Conservation (phyloP, 2,888 invertebrate species). For the Drosophila pseudotakahashii region DNA sequence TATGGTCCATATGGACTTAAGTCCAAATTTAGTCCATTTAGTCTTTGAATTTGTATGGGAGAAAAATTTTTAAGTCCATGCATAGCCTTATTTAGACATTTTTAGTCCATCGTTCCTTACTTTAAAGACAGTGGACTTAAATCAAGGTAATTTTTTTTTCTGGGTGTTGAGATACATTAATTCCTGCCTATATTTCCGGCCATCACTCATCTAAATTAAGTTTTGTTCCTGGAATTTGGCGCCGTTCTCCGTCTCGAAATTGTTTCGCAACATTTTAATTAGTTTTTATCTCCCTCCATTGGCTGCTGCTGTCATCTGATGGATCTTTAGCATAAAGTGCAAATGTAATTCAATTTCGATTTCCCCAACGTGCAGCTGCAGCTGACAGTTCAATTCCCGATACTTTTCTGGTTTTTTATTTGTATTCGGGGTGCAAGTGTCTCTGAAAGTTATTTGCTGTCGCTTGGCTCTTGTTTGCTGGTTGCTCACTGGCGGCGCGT, state of each 20-base stretch:
- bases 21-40: too few relatives aligned
- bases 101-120: too few relatives aligned
- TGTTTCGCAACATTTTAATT: constrained; percentile 58
- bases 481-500: constrained; percentile 36
- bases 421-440: constrained; percentile 57
- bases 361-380: constrained; percentile 49
- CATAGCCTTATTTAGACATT: too few relatives aligned
- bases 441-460: constrained; percentile 72
- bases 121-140: too few relatives aligned
- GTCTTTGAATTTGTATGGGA: too few relatives aligned
- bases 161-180: too few relatives aligned
- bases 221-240: neutral
- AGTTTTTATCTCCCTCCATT: constrained; percentile 61
- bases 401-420: constrained; percentile 19
- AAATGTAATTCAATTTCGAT: constrained; percentile 77
- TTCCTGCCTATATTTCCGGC: neutral
- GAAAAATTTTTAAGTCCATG: too few relatives aligned
- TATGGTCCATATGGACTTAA: too few relatives aligned
- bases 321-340: constrained; percentile 69
- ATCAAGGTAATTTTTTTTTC: too few relatives aligned
- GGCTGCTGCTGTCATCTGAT: constrained; percentile 39
- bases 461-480: constrained; percentile 71
- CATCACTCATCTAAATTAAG: neutral
- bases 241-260: neutral
- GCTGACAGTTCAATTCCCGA: constrained; percentile 75